Conservation (phyloP, 2,888 invertebrate genomes). For the Drosophila cracens region DNA sequence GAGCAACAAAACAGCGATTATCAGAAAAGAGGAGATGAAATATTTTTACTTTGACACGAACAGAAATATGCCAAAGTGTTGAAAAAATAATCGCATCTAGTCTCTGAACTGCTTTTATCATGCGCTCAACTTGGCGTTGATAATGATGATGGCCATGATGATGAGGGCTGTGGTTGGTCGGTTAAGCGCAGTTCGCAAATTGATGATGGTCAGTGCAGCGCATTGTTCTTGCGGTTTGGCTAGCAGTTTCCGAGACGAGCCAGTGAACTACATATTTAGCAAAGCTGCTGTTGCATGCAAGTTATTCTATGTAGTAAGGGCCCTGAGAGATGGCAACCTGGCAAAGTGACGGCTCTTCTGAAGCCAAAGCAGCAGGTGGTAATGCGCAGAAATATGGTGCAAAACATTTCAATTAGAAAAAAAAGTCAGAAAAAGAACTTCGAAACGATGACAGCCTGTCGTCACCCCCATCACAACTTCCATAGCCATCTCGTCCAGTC, state of each 20-base stretch:
- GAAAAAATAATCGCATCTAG: constrained; percentile 66
- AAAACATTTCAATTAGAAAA: constrained; percentile 78
- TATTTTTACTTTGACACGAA: constrained; percentile 19
- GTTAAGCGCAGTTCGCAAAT: constrained; percentile 32
- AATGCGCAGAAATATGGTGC: constrained; percentile 78
- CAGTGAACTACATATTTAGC: constrained; percentile 54
- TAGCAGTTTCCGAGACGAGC: constrained; percentile 59
- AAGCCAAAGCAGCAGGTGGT: constrained; percentile 70
- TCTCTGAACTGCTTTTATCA: constrained; percentile 68
- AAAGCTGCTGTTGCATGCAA: constrained; percentile 37
- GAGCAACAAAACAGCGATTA: constrained; percentile 3
- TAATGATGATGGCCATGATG: constrained; percentile 59
- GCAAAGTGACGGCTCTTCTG: constrained; percentile 34
- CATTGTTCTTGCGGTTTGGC: constrained; percentile 62
- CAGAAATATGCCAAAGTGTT: constrained; percentile 57
- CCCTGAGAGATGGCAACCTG: constrained; percentile 10
- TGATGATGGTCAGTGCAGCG: constrained; percentile 52
- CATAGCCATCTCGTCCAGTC: constrained; percentile 24
- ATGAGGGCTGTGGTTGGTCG: constrained; percentile 48
- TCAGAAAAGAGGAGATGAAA: background rate
- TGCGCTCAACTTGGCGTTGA: constrained; percentile 74
- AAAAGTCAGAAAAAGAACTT: constrained; percentile 53
- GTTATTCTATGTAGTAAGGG: constrained; percentile 23
- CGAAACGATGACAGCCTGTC: constrained; percentile 67
- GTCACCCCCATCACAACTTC: constrained; percentile 59